phyloP scores from a whole-genome alignment of 2,113 vertebrate genomes.

The Pan paniscus region DNA sequence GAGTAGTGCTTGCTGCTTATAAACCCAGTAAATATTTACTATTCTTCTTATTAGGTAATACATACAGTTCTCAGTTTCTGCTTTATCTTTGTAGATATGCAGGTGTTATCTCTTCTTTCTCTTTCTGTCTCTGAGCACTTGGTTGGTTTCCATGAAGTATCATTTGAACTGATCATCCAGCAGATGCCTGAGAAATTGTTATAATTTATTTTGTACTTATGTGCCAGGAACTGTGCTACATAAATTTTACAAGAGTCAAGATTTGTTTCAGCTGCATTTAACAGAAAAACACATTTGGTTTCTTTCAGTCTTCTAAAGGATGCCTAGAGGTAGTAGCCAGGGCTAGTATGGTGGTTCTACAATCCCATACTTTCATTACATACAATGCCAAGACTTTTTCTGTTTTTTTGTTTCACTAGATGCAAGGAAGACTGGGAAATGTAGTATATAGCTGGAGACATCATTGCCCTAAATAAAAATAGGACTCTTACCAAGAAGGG shows the following conservation, averaged over 20 bases:
- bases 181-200: conserved; percentile 16
- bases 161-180: not conserved
- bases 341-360: not conserved
- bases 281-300: not conserved
- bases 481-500: not conserved
- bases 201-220: not conserved
- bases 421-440: not conserved
- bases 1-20: not conserved
- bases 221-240: conserved; percentile 8
- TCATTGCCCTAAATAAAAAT: conserved; percentile 6
- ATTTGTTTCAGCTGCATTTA: not conserved
- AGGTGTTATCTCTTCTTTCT: not conserved
- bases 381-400: not conserved
- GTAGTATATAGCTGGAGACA: not conserved
- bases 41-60: not conserved
- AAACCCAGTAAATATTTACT: conserved; percentile 4
- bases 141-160: not conserved
- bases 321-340: not conserved
- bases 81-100: not conserved
- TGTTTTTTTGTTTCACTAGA: not conserved
- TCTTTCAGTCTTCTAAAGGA: not conserved
- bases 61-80: not conserved
- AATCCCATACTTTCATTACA: not conserved
- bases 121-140: not conserved
- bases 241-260: not conserved